Conservation (phyloP, 2,797 vertebrate species). For the Eulemur coronatus region DNA sequence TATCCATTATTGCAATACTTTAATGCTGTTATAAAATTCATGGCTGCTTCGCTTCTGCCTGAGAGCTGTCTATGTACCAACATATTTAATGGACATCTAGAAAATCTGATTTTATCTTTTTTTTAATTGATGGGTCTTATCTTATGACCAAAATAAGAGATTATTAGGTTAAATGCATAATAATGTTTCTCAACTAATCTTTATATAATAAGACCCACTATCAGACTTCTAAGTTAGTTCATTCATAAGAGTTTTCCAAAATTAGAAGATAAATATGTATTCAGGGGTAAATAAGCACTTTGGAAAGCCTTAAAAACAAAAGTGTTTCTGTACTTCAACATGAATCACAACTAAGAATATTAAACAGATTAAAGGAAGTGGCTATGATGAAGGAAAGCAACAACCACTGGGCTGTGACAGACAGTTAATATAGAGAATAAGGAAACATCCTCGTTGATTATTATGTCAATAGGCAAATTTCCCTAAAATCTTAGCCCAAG, state of each 20-base stretch:
- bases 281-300: not conserved
- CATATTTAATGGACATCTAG: not conserved
- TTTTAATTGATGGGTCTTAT: not conserved
- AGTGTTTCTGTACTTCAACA: not conserved
- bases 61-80: not conserved
- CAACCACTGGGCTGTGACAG: accelerated
- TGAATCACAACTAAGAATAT: not conserved
- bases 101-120: not conserved
- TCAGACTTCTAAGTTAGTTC: not conserved
- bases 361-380: not conserved
- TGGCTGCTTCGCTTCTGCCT: not conserved
- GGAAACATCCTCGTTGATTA: not conserved
- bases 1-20: not conserved
- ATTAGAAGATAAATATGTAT: not conserved
- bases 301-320: not conserved
- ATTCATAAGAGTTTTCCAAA: not conserved
- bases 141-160: not conserved
- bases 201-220: not conserved
- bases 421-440: not conserved
- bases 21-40: not conserved
- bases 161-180: not conserved
- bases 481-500: not conserved
- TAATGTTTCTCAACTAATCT: not conserved
- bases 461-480: not conserved
- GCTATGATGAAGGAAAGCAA: not conserved